These are phyloP conservation scores for Polymixis lichenea DNA, from an alignment of 2,888 invertebrate genomes.

Conservation along the genomic window DNA sequence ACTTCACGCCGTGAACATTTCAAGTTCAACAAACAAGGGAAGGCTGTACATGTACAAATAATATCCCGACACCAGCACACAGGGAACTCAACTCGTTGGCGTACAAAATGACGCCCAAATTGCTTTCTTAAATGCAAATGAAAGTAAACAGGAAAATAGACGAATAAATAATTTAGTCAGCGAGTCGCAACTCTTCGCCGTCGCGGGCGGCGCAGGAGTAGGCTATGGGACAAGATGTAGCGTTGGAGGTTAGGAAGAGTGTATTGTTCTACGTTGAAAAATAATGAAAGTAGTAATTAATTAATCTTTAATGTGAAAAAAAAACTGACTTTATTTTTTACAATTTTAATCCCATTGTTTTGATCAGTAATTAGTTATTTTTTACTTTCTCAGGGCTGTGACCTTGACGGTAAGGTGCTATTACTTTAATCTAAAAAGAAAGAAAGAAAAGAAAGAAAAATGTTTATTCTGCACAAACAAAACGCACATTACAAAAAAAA, in stretches of 20 bases:
- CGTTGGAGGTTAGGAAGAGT: background rate
- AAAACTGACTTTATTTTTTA: too few species aligned
- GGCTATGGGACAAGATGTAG: slow-evolving; percentile 23
- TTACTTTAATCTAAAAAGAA: background rate
- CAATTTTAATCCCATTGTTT: background rate
- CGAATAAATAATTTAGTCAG: slow-evolving; percentile 78
- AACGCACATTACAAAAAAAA: too few species aligned
- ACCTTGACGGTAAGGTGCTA: background rate
- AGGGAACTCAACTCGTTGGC: slow-evolving; percentile 57
- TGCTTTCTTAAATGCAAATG: slow-evolving; percentile 82
- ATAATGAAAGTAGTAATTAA: background rate
- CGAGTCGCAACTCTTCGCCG: slow-evolving; percentile 72
- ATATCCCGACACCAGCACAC: slow-evolving; percentile 10
- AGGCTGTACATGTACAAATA: slow-evolving; percentile 18
- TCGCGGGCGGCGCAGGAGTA: slow-evolving; percentile 3
- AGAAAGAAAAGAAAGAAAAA: too few species aligned
- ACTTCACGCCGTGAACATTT: background rate
- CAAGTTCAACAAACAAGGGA: slow-evolving; percentile 14
- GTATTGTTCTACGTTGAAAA: too few species aligned
- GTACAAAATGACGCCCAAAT: slow-evolving; percentile 72
- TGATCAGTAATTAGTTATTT: background rate
- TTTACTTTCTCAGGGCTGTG: background rate
- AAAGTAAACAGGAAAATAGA: slow-evolving; percentile 80
- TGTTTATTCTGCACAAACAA: too few species aligned
- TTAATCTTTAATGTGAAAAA: background rate